A percentile compares a stretch with the other conserved stretches of the same genome.
phyloP scores from a whole-genome alignment of 2,797 vertebrate species.

The Karalla daura region DNA sequence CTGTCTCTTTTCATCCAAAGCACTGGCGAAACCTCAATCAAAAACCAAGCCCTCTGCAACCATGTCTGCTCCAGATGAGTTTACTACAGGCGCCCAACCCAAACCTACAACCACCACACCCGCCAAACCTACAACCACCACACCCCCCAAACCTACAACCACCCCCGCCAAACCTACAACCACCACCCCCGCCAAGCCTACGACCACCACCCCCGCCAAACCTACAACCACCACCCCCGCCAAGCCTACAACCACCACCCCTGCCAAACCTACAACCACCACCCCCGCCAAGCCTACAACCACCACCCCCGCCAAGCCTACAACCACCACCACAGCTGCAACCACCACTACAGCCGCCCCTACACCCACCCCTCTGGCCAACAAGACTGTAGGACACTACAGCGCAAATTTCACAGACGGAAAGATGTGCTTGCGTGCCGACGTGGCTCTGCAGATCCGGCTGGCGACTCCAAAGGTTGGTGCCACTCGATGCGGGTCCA shows the following conservation, averaged over 20 bases:
- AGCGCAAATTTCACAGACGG: background rate
- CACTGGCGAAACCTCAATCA: conserved; percentile 30
- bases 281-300: background rate
- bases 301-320: background rate
- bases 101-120: accelerated
- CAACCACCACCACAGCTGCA: background rate
- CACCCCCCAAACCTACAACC: accelerated
- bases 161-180: background rate
- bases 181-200: background rate
- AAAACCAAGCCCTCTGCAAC: conserved; percentile 23
- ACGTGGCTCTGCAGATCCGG: conserved; percentile 68
- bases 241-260: accelerated
- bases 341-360: conserved; percentile 6
- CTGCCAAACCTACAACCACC: accelerated
- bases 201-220: accelerated
- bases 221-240: accelerated
- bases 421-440: conserved; percentile 55
- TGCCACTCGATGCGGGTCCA: too few relatives aligned
- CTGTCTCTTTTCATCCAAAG: conserved; percentile 40
- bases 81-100: background rate
- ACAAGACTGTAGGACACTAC: conserved; percentile 68
- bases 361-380: conserved; percentile 58
- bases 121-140: accelerated
- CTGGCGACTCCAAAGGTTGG: conserved; percentile 61
- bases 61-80: conserved; percentile 26